Base-by-base conservation (phyloP, 2,113 vertebrate species). In the Rhizomys pruinosus region DNA sequence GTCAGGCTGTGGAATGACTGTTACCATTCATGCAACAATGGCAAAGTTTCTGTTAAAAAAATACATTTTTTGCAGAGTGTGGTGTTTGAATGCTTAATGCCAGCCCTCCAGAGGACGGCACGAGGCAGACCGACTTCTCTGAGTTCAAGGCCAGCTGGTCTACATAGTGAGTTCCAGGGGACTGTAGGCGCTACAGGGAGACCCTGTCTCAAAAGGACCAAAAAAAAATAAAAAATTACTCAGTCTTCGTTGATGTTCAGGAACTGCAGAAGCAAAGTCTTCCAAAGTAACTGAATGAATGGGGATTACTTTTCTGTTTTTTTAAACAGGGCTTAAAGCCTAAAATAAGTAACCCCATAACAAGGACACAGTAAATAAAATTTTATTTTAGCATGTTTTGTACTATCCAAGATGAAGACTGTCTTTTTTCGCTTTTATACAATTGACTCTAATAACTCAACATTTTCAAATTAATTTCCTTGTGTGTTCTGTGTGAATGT, bases 401-500 rank as follows among this genome's bases (percentile, higher is more conserved):
- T 71, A 94, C 37, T 84, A 69, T 73, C 59, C 63, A 96, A 94
- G 59, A 59, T 79, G n/a, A 94, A 91, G 5, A 84, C 3, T 85
- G n/a, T 85, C 29, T 77, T 80, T 69, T 52, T 72, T 42, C 34
- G 59, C 90, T 93, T 89, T 91, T 63, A 87, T n/a, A 95, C 44
- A 96, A 96, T 19, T 86, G 78, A 74, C 52, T 92, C n/a, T n/a
- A n/a, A n/a, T n/a, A 90, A 15, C 37, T 87, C 57, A 87, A 90
- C 47, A 90, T 82, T 95, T 95, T 94, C 27, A 42, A 96, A 85
- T 91, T 90, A 95, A 84, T 93, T 92, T 94, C 88, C 94, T 84
- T n/a, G n/a, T 84, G 57, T 86, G 52, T 93, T 95, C 94, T 37
- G 61, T 95, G 78, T 81, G 82, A 95, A 72, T 66, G 42, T 89